A percentile compares a stretch with the other conserved stretches of the same genome.
These are phyloP conservation scores for Zaprionus vittiger DNA, from an alignment of 1,140 invertebrate genomes.

Conservation along the genomic window DNA sequence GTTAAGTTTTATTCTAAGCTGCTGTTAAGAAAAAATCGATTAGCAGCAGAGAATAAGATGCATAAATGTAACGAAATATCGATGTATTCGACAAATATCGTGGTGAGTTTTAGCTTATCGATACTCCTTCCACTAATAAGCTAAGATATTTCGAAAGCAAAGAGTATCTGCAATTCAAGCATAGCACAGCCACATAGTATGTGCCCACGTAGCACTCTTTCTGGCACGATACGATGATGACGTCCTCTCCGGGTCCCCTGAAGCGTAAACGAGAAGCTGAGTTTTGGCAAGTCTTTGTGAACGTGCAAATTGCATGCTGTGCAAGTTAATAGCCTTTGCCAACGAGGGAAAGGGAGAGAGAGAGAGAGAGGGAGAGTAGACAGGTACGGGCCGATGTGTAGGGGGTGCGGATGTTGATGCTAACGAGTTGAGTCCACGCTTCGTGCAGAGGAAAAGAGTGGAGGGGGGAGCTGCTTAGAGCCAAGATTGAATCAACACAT, in stretches of 20 bases:
- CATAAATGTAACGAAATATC: too few species aligned
- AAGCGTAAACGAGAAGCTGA: conserved; percentile 69
- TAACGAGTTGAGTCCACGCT: conserved; percentile 68
- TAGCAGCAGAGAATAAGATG: too few species aligned
- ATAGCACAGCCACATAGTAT: neutral
- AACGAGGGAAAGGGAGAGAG: neutral
- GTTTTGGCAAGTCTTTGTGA: conserved; percentile 78
- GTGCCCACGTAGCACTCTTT: conserved; percentile 4
- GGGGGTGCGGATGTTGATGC: conserved; percentile 64
- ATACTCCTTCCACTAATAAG: neutral
- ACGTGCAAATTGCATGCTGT: conserved; percentile 80
- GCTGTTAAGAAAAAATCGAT: too few species aligned
- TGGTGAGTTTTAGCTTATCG: too few species aligned
- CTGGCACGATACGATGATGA: conserved; percentile 3
- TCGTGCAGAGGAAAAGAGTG: conserved; percentile 26
- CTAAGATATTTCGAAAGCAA: neutral
- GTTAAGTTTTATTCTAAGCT: too few species aligned
- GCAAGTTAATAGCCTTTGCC: conserved; percentile 74
- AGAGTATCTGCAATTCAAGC: conserved; percentile 17
- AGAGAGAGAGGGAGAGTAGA: conserved; percentile 15
- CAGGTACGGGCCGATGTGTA: conserved; percentile 18
- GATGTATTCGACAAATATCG: too few species aligned
- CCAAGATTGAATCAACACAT: conserved; percentile 35
- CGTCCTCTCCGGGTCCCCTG: conserved; percentile 40
- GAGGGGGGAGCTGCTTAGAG: conserved; percentile 1